Conservation (phyloP, 2,797 vertebrate species). For the Aulostomus chinensis region DNA sequence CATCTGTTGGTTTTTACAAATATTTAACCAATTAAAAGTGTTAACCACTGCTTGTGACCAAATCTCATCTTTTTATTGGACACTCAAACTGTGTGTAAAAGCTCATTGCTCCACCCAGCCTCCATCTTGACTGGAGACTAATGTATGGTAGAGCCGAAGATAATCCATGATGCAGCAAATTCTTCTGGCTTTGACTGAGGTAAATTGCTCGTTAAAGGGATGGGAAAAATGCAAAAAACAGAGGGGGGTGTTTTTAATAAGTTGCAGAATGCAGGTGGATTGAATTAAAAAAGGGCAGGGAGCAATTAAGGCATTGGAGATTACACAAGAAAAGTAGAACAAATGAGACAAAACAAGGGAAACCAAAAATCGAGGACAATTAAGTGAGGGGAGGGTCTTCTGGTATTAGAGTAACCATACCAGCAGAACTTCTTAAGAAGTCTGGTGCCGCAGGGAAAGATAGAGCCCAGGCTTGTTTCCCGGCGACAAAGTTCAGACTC, state of each 20-base stretch:
- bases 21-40: too few relatives aligned
- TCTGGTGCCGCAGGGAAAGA: constrained; percentile 57
- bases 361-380: constrained; percentile 21
- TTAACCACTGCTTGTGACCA: too few relatives aligned
- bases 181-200: too few relatives aligned
- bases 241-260: background rate
- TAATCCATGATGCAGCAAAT: too few relatives aligned
- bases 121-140: too few relatives aligned
- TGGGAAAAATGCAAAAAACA: too few relatives aligned
- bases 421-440: constrained; percentile 62
- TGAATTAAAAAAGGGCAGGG: constrained; percentile 12
- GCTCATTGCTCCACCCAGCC: too few relatives aligned
- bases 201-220: too few relatives aligned
- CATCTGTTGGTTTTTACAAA: too few relatives aligned
- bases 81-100: too few relatives aligned
- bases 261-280: constrained; percentile 2
- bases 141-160: too few relatives aligned
- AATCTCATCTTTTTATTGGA: too few relatives aligned
- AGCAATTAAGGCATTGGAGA: constrained; percentile 22
- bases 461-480: constrained; percentile 45
- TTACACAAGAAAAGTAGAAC: constrained; percentile 21
- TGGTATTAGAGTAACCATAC: constrained; percentile 48
- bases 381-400: constrained; percentile 36
- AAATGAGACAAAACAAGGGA: constrained; percentile 17
- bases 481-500: constrained; percentile 72